A percentile compares a stretch with the other conserved stretches of the same genome.
These are phyloP conservation scores for Gobio gobio DNA, from an alignment of 2,113 vertebrate species.

Conservation along the genomic window DNA sequence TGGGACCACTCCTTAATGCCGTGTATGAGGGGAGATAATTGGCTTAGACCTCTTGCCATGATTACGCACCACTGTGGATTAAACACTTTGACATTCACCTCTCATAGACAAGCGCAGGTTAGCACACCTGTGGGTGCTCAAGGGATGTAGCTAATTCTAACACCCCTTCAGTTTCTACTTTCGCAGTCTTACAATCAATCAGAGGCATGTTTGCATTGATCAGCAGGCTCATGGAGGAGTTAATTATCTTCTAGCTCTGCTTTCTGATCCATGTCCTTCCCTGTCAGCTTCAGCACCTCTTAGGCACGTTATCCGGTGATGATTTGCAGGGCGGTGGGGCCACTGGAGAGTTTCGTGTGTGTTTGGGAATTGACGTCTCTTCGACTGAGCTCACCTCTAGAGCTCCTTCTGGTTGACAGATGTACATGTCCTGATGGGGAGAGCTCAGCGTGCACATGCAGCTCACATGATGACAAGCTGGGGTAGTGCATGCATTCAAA, in stretches of 20 bases:
- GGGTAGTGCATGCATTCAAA: background rate
- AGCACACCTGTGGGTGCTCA: background rate
- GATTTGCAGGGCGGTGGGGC: slow-evolving; percentile 21
- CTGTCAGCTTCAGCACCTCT: slow-evolving; percentile 7
- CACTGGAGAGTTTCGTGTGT: slow-evolving; percentile 9
- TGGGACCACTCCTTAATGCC: background rate
- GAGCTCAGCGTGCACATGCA: background rate
- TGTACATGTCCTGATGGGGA: background rate
- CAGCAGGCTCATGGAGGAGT: background rate
- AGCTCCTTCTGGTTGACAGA: background rate
- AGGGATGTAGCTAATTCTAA: background rate
- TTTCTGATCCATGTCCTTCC: slow-evolving; percentile 19
- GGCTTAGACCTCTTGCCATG: slow-evolving; percentile 32
- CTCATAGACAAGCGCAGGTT: background rate
- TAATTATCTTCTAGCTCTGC: slow-evolving; percentile 4
- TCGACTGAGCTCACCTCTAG: slow-evolving; percentile 46
- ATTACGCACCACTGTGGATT: slow-evolving; percentile 33
- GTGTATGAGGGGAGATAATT: slow-evolving; percentile 33
- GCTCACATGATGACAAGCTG: background rate
- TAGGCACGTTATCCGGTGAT: slow-evolving; percentile 20
- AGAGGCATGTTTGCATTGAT: slow-evolving; percentile 24
- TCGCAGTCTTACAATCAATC: background rate
- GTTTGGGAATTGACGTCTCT: slow-evolving; percentile 25
- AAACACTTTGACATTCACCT: slow-evolving; percentile 24
- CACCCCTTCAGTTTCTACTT: background rate